These are phyloP conservation scores for Argynnis bischoffii DNA, from an alignment of 2,888 invertebrate genomes.

Conservation along the genomic window DNA sequence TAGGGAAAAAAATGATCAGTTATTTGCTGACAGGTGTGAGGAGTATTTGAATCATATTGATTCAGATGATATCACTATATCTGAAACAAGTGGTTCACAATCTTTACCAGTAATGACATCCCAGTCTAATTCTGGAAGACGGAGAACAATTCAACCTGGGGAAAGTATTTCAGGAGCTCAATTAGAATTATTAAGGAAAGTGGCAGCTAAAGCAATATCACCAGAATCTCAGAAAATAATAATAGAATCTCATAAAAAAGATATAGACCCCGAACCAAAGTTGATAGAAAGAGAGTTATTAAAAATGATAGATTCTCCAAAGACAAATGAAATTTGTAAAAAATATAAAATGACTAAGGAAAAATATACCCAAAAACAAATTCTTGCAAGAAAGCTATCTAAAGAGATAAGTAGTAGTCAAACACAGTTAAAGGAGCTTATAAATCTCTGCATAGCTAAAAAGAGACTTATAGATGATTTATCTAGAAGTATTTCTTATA, in stretches of 20 bases:
- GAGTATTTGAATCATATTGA: conserved; percentile 82
- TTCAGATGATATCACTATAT: conserved; percentile 78
- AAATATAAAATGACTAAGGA: conserved; percentile 80
- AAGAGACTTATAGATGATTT: conserved; percentile 88
- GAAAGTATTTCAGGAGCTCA: conserved; percentile 83
- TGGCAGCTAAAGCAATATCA: conserved; percentile 81
- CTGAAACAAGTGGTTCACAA: conserved; percentile 77
- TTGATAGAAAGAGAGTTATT: conserved; percentile 76
- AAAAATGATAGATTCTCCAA: conserved; percentile 79
- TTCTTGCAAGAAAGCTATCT: conserved; percentile 72
- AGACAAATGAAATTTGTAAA: conserved; percentile 75
- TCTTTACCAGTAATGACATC: conserved; percentile 76
- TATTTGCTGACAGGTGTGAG: conserved; percentile 83
- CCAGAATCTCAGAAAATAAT: conserved; percentile 79
- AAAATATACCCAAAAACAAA: conserved; percentile 77
- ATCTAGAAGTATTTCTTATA: conserved; percentile 64
- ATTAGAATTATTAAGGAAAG: conserved; percentile 82
- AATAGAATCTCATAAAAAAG: conserved; percentile 81
- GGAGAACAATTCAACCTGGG: conserved; percentile 84
- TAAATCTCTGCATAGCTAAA: conserved; percentile 85
- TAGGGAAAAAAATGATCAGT: conserved; percentile 85
- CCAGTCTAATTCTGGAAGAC: conserved; percentile 73
- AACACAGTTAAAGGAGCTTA: conserved; percentile 87
- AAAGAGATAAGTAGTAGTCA: conserved; percentile 85
- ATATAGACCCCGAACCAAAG: conserved; percentile 80